Percentiles rank a stretch among this genome's conserved stretches.
Conservation (phyloP, 2,113 vertebrate genomes). For the Sminthopsis crassicaudata region DNA sequence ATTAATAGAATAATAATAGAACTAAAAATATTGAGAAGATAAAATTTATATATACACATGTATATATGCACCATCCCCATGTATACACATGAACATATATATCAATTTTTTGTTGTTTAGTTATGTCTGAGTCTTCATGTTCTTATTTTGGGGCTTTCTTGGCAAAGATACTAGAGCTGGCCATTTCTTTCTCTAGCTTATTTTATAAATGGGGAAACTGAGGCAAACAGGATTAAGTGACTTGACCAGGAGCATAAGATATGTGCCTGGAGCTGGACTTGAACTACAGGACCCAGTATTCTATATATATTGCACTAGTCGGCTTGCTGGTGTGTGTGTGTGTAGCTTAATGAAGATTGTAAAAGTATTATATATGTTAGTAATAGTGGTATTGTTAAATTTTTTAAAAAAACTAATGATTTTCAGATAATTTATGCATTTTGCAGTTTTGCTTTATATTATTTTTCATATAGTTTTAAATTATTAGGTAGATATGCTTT, state of each 20-base stretch:
- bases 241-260: too few species aligned
- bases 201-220: background rate
- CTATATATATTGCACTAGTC: too few species aligned
- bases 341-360: background rate
- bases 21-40: background rate
- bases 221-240: background rate
- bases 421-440: background rate
- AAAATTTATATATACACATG: background rate
- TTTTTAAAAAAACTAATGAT: background rate
- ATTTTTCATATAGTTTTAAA: background rate
- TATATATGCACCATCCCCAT: too few species aligned
- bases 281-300: too few species aligned
- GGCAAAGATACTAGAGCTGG: background rate
- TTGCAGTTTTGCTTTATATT: background rate
- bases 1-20: background rate
- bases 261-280: too few species aligned
- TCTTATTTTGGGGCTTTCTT: background rate
- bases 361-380: background rate
- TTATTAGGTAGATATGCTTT: background rate
- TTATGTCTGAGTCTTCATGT: background rate
- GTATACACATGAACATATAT: too few species aligned
- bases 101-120: background rate
- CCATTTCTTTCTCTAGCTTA: background rate
- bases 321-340: too few species aligned
- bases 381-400: background rate